Base-by-base conservation (phyloP, 2,888 invertebrate species). In the Ophonus ardosiacus region DNA sequence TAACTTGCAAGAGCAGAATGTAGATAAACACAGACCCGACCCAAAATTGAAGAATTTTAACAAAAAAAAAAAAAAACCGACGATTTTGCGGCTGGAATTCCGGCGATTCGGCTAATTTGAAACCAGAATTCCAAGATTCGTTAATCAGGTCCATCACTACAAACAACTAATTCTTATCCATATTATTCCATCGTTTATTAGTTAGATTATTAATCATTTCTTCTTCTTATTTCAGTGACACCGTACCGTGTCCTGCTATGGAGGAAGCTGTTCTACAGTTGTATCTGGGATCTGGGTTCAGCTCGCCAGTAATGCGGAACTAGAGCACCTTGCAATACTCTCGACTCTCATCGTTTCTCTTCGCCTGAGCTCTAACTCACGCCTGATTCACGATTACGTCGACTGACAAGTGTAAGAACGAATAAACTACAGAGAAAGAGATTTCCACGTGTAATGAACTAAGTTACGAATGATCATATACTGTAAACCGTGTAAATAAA, bases 241-340 rank as follows among this genome's bases (percentile, higher is more conserved):
- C 56, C n/a, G 7, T 56, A n/a, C 15, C 7, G 17, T 15, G 17
- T 17, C 17, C 61, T 61, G 61, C 61, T 17, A 61, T 31, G 31
- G 24, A 71, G 68, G 68, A 71, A 71, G 68, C 21, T 17, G 24
- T 74, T 7, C 7, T 38, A 68, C 68, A 68, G 68, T 68, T 68
- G 65, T 71, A 71, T 17, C 71, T 15, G 43, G 43, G 56, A 78
- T 78, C 71, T 15, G 43, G 43, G 56, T 57, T 78, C 56, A 78
- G 57, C 24, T 24, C 56, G 5, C 78, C 57, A 78, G 56, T 57
- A 78, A 78, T 78, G 78, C 78, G 78, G 78, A 78, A 78, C 57
- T 78, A 78, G 78, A 78, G 57, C 78, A 57, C 78, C 56, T 31
- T 74, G 43, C 17, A 40, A 31, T 31, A 6, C 31, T 31, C 31